Conservation (phyloP, 2,113 vertebrate species). For the Mesocricetus auratus region DNA sequence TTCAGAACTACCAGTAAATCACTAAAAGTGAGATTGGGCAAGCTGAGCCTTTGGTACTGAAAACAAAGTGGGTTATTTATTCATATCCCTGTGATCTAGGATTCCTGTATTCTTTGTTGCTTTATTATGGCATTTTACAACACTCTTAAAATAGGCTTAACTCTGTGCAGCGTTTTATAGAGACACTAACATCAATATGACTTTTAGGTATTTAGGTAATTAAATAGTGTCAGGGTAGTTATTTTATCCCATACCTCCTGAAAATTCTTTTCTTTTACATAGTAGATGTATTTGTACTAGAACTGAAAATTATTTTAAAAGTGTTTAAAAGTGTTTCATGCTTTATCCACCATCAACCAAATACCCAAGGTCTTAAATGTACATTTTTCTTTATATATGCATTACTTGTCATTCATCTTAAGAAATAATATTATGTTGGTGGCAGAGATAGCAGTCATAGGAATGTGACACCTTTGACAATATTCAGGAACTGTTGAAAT, state of each 20-base stretch:
- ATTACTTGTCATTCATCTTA: constrained; percentile 24
- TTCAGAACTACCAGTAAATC: neutral
- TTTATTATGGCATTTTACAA: neutral
- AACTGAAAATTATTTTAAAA: too few species aligned
- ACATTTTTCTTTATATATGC: neutral
- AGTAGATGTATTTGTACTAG: too few species aligned
- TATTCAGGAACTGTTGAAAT: neutral
- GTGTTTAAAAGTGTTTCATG: neutral
- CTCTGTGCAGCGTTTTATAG: constrained; percentile 4
- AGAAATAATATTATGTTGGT: neutral
- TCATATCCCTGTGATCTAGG: neutral
- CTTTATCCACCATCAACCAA: neutral
- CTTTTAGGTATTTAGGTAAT: neutral
- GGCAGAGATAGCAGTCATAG: neutral
- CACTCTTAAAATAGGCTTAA: neutral
- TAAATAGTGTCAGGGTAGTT: neutral
- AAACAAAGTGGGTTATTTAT: neutral
- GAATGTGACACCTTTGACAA: neutral
- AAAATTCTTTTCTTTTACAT: neutral
- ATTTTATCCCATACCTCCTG: neutral
- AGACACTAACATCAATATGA: neutral
- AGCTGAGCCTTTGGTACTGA: neutral
- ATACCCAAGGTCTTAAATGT: neutral
- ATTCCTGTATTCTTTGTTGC: neutral
- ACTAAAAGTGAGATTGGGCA: neutral